Evolutionary conservation across 2,797 vertebrate genomes (phyloP), one percentile per base, ranked within the genome.

Genomic region (Anas bernieri): DNA sequence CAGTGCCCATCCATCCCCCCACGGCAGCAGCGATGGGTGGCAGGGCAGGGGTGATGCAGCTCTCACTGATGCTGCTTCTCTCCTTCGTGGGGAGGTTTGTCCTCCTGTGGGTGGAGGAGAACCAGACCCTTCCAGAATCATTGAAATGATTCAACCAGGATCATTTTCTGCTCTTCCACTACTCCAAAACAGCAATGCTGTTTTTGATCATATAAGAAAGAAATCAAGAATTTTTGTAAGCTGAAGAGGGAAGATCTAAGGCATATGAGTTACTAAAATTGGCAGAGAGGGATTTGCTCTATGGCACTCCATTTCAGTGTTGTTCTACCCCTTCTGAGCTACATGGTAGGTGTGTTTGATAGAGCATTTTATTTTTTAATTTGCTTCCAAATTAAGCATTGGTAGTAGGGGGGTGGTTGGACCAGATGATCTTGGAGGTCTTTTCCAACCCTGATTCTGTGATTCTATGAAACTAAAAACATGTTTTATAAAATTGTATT

Each of bases 41-140:
- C n/a, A n/a, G 11, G 9, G 11, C 50, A 0, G 0, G 41, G 28
- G 25, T 50, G 5, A 58, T 43, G 31, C 41, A 37, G 70, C 20
- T 73, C 28, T 17, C 56, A 11, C 56, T 39, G 5, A 0, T 9
- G 3, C 61, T 35, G 8, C 39, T 69, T 74, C 16, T 72, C 48
- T 33, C 35, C 16, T 12, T 52, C 58, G 30, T 35, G 35, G 4
- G 72, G 63, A 81, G 55, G 33, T 88, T 77, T 83, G 48, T 92
- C 17, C 59, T 80, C 11, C 3, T 20, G 55, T 21, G 50, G 79
- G 39, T 0, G 0, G 2, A 80, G 45, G 58, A 94, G 62, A 86
- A 55, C 31, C 17, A 79, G 55, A 63, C 12, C 25, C 37, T 55
- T 50, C 48, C 48, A 25, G 23, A 50, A 25, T 23, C 48, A 50